phyloP scores from a whole-genome alignment of 1,140 invertebrate genomes.

The Halictus rubicundus region DNA sequence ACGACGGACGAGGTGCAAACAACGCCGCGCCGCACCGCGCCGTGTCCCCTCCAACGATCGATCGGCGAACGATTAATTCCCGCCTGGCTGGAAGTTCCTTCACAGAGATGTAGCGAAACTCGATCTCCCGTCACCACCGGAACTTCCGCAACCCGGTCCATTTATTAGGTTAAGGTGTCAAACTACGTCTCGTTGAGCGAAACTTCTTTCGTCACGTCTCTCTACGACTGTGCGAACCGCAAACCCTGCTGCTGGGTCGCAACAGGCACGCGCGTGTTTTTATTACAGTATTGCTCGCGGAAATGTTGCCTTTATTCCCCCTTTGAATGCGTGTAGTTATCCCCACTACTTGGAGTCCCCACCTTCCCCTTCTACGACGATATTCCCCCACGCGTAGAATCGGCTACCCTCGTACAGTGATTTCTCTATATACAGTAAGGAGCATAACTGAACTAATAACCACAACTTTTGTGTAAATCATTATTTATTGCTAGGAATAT shows the following conservation, averaged over 20 bases:
- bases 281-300: no score
- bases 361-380: no score
- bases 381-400: no score
- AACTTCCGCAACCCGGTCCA: conserved; percentile 14
- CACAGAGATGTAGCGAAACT: conserved; percentile 31
- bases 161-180: conserved; percentile 38
- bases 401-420: no score
- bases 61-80: conserved; percentile 52
- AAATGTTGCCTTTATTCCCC: no score
- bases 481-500: no score
- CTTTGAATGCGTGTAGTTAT: no score
- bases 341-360: no score
- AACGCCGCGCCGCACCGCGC: neutral
- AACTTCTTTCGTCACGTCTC: neutral
- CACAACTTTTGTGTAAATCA: no score
- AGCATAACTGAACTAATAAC: no score
- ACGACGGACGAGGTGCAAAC: conserved; percentile 2
- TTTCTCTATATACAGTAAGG: no score
- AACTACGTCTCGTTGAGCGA: neutral
- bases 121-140: neutral
- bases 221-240: neutral
- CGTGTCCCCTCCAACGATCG: conserved; percentile 17
- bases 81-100: conserved; percentile 30
- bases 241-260: neutral
- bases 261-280: no score